Percentiles rank a stretch among this genome's conserved stretches.
Conservation (phyloP, 2,797 vertebrate genomes). For the Pogoniulus pusillus region DNA sequence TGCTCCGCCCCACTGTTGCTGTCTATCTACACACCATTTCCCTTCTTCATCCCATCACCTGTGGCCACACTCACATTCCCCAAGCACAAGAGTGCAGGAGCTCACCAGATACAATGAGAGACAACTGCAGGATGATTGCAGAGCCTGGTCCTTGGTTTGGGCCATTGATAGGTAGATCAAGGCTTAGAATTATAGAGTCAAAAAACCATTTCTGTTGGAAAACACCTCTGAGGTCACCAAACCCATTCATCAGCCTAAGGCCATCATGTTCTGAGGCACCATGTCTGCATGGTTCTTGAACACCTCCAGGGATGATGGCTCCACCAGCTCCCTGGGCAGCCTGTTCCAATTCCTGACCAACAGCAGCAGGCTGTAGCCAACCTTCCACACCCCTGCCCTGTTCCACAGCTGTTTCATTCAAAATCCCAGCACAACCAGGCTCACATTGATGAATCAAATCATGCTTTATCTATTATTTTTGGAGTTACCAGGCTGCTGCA, state of each 20-base stretch:
- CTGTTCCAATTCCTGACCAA: not conserved
- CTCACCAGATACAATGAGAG: rapidly evolving
- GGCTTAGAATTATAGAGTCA: not conserved
- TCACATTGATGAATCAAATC: not conserved
- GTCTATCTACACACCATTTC: not conserved
- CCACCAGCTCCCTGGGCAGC: no score
- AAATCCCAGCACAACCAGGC: not conserved
- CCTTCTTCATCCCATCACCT: not conserved
- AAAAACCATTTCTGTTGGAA: no score
- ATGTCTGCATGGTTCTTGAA: no score
- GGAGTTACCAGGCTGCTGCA: not conserved
- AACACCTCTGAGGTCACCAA: no score
- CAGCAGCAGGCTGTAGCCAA: not conserved
- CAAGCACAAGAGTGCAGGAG: not conserved
- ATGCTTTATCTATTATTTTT: not conserved
- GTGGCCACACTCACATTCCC: rapidly evolving
- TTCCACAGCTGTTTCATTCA: not conserved
- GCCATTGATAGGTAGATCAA: not conserved
- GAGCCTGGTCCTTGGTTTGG: not conserved
- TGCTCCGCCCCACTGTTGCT: not conserved
- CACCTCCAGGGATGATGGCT: no score
- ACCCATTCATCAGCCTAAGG: no score
- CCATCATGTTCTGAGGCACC: no score
- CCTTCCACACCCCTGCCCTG: not conserved
- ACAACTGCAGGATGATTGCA: not conserved